Evolutionary conservation across 2,113 vertebrate genomes (phyloP), one percentile per base, ranked within the genome.

Genomic region (Chamaetylas fuelleborni): DNA sequence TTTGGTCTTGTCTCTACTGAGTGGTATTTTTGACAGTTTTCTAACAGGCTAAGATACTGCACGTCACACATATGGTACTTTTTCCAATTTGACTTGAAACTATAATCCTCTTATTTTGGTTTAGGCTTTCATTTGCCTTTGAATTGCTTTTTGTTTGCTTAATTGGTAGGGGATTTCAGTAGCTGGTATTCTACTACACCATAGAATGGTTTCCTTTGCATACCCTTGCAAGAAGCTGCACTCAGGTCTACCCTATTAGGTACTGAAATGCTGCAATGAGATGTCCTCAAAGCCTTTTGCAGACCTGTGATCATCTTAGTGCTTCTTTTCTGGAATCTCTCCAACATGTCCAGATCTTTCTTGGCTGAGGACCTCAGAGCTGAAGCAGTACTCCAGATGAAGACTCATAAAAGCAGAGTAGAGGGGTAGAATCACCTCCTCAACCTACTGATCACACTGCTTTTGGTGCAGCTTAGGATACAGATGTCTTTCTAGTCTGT

Each of bases 91-190:
- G 19, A 76, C 40, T 88, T 57, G 51, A 53, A 80, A 36, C 19
- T 56, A n/a, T 85, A 93, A 88, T 86, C 48, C 48, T 86, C 40
- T 86, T 94, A 47, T 53, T 85, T 79, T 79, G 31, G 8, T 28
- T 79, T 88, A 85, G 18, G 8, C 12, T 80, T 82, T 93, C 22
- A 57, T 82, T 85, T 87, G n/a, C 72, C 53, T 91, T 90, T 92
- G 62, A 93, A 76, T 36, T 25, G 8, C 28, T 67, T 79, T 81
- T 50, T 84, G 6, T 60, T 86, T 92, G 7, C n/a, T 85, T 85
- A 81, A 11, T 69, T 83, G n/a, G 14, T 62, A 60, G 38, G 15
- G 28, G 33, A 53, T 60, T 66, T 69, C 17, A 69, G 64, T 22
- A 56, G 18, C 31, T 69, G 25, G 8, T 67, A 31, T 67, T 61